These are phyloP conservation scores for Grallaria varia DNA, from an alignment of 2,113 vertebrate genomes.

Conservation along the genomic window DNA sequence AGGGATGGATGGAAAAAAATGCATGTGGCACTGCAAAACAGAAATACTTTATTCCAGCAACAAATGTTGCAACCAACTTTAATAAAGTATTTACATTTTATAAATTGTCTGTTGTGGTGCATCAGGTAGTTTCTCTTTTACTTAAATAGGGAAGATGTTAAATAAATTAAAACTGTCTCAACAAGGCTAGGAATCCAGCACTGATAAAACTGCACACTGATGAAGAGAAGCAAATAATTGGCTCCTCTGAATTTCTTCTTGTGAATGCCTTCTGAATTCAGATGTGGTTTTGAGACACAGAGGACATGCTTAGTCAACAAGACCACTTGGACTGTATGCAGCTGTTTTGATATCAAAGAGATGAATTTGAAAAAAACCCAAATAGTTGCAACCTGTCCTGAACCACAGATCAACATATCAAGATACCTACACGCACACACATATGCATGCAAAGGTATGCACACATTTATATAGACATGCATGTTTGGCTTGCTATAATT, in stretches of 20 bases:
- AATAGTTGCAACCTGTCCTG: background rate
- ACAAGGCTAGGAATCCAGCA: background rate
- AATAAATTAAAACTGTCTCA: background rate
- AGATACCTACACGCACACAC: too few relatives aligned
- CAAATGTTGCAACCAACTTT: background rate
- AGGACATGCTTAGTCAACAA: background rate
- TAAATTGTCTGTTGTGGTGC: background rate
- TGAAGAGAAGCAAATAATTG: background rate
- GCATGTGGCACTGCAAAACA: background rate
- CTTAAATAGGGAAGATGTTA: background rate
- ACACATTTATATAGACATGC: background rate
- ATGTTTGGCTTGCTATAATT: background rate
- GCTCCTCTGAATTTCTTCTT: background rate
- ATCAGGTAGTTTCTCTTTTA: background rate
- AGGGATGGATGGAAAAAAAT: background rate
- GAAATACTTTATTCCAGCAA: background rate
- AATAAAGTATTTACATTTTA: background rate
- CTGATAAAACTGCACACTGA: background rate
- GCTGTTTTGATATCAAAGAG: background rate
- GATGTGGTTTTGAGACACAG: background rate
- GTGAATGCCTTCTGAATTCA: background rate
- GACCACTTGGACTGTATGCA: background rate
- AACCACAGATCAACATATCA: background rate
- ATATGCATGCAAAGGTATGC: background rate
- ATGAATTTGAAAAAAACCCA: background rate